Base-by-base conservation (phyloP, 2,888 invertebrate genomes). In the Agrochola lota region DNA sequence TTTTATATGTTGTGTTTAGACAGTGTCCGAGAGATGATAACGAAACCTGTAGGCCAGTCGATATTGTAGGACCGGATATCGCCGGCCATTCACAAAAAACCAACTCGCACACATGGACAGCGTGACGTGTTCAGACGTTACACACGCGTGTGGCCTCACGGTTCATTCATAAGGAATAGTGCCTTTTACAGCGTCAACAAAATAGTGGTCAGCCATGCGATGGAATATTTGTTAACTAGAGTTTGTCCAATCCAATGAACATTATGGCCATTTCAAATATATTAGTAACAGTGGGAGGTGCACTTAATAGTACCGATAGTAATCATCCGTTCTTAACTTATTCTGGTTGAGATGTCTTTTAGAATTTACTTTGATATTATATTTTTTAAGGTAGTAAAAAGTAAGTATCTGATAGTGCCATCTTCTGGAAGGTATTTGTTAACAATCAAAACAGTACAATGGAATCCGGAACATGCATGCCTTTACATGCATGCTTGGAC, bases 1-100 rank as follows among this genome's bases (percentile, higher is more conserved):
- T 96, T 96, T 96, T 96, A 96, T 96, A 95, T 95, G 93, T 94
- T 91, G 90, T 96, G 95, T 96, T 96, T 96, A 96, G 96, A 96
- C 96, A 94, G 95, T 93, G 94, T 92, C 91, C 93, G 95, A 94
- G 94, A 95, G 94, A 92, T 95, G 96, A 96, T 96, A 96, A 96
- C 95, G 91, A 95, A 96, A 96, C 96, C 95, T 95, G 96, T 94
- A 94, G 91, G 87, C 91, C 93, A 90, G 91, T 89, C 93, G 91
- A 94, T 94, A 94, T 92, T 91, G 91, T 93, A 93, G 92, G 95
- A 95, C 96, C 96, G 96, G 96, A 96, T 96, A 95, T 95, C 94
- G 93, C 91, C 91, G 95, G 92, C 94, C 96, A 96, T 96, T 96
- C 96, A 96, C 96, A 96, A 96, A 96, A 96, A 96, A 94, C 89